These are phyloP conservation scores for Polyommatus icarus DNA, from an alignment of 2,888 invertebrate genomes.

Conservation along the genomic window DNA sequence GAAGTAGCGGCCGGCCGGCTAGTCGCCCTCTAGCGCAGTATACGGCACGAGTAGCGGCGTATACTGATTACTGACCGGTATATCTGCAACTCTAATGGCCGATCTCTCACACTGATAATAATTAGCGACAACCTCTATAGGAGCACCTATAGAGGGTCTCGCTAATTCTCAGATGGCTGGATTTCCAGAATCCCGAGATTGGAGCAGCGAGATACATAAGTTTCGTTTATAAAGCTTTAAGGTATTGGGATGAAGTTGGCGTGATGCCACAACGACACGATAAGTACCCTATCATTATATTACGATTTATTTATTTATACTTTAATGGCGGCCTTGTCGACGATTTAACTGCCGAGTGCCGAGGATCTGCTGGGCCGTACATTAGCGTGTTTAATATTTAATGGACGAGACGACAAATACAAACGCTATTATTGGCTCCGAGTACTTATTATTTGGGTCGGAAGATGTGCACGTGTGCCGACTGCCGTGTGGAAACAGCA, in stretches of 20 bases:
- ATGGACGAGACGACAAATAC: background rate
- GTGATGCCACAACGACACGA: background rate
- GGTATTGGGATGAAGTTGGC: background rate
- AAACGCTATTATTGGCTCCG: background rate
- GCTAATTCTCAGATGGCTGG: no score
- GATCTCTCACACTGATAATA: background rate
- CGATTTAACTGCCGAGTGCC: background rate
- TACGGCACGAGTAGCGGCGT: background rate
- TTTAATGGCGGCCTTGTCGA: background rate
- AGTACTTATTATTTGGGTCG: constrained; percentile 5
- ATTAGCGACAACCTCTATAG: no score
- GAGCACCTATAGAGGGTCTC: background rate
- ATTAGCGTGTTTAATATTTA: background rate
- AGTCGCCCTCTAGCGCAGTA: background rate
- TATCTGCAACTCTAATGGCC: background rate
- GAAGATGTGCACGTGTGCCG: constrained; percentile 5
- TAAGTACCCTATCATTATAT: background rate
- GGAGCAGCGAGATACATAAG: no score
- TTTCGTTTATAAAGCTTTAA: background rate
- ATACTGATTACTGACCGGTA: background rate
- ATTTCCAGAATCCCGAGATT: no score
- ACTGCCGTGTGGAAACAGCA: background rate
- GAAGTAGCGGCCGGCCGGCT: background rate
- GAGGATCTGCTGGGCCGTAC: background rate
- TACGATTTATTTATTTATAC: background rate